A percentile compares a stretch with the other conserved stretches of the same genome.
phyloP scores from a whole-genome alignment of 2,888 invertebrate species.

The Campopleginae sp. region DNA sequence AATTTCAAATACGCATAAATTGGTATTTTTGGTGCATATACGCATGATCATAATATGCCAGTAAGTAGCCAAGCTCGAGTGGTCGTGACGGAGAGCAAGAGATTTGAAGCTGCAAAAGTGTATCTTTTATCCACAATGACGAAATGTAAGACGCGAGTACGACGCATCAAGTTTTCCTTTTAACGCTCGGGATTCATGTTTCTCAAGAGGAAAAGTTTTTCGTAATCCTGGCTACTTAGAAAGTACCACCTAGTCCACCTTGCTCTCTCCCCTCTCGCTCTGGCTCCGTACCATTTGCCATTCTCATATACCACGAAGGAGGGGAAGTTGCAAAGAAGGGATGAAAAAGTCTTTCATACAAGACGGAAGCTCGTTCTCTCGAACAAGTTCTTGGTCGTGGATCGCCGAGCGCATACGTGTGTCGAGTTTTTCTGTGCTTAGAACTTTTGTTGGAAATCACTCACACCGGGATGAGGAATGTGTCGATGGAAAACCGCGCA shows the following conservation, averaged over 20 bases:
- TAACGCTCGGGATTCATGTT: constrained; percentile 24
- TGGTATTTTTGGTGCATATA: not conserved
- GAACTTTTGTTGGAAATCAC: constrained; percentile 63
- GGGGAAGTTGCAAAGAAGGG: not conserved
- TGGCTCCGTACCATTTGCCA: constrained; percentile 21
- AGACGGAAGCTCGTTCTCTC: constrained; percentile 52
- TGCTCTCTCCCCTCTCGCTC: not conserved
- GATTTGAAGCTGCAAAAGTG: constrained; percentile 42
- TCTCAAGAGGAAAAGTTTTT: constrained; percentile 61
- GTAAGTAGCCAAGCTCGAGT: not conserved
- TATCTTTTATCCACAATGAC: constrained; percentile 33
- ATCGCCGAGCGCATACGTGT: constrained; percentile 57
- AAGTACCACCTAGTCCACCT: constrained; percentile 40
- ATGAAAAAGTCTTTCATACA: constrained; percentile 55
- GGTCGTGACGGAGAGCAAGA: constrained; percentile 3
- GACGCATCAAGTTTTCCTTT: constrained; percentile 43
- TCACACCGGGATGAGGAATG: constrained; percentile 28
- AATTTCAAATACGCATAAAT: not conserved
- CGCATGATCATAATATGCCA: constrained; percentile 25
- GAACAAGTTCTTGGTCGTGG: constrained; percentile 43
- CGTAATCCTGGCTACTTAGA: constrained; percentile 66
- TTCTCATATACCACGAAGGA: constrained; percentile 36
- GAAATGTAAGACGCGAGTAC: constrained; percentile 25
- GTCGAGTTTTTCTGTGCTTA: constrained; percentile 45
- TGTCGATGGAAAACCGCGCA: constrained; percentile 25